Percentiles rank a stretch among this genome's conserved stretches.
phyloP scores from a whole-genome alignment of 1,140 invertebrate genomes.

The Pteromalus puparum region DNA sequence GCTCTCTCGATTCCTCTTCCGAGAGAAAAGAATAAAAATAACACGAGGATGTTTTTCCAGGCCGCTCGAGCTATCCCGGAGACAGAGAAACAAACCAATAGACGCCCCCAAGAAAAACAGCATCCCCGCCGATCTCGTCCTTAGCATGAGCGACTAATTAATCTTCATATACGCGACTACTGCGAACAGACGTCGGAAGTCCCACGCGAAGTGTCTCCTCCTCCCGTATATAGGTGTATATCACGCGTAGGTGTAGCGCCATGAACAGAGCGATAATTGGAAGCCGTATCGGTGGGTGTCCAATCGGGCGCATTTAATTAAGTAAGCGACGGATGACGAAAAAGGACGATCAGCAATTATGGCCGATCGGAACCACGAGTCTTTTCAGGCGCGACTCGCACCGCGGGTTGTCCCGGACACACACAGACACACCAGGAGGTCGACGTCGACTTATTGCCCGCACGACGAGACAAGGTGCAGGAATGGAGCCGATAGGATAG shows the following conservation, averaged over 20 bases:
- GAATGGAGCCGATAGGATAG: not conserved
- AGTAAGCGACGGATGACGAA: conserved; percentile 10
- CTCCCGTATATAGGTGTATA: not conserved
- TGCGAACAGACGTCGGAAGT: not conserved
- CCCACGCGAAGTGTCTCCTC: not conserved
- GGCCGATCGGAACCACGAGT: not conserved
- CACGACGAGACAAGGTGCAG: not conserved
- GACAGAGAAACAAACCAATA: not conserved
- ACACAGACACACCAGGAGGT: not conserved
- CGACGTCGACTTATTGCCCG: not conserved
- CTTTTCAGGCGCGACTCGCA: not conserved
- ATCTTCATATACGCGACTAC: conserved; percentile 21
- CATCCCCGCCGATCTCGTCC: not conserved
- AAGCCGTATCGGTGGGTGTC: conserved; percentile 38
- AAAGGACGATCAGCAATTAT: not conserved
- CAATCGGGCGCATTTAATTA: conserved; percentile 47
- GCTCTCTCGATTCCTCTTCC: no score
- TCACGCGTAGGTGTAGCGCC: no score
- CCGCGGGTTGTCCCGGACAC: not conserved
- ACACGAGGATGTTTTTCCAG: not conserved
- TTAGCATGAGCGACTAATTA: conserved; percentile 12
- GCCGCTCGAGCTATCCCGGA: not conserved
- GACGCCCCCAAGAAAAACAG: not conserved
- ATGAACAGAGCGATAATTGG: conserved; percentile 7
- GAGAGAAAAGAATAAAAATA: not conserved